Base-by-base conservation (phyloP, 2,797 vertebrate genomes). In the Hippocampus kuda region DNA sequence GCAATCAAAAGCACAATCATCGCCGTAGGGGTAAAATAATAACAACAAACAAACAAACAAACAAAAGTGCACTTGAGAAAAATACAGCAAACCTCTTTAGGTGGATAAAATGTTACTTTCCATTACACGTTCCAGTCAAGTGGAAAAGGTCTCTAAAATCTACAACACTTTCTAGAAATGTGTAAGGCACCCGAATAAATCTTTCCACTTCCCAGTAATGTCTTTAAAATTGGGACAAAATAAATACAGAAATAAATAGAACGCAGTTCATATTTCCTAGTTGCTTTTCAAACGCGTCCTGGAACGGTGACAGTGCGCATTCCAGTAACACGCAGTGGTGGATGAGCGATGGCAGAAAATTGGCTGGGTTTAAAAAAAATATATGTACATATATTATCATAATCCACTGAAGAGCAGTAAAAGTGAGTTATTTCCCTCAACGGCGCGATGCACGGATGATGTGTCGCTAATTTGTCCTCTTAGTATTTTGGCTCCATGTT, bases 1-100 rank as follows among this genome's bases (percentile, higher is more conserved):
- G 90, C 84, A 73, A 94, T 22, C 75, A 85, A 88, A 87, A 95
- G 88, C 90, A 90, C 90, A 79, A 95, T 88, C 96, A 98, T 98
- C 85, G 93, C 94, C 93, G 90, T 70, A 22, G 22, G 9, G 51
- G 2, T n/a, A n/a, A 3, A n/a, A 53, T n/a, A 53, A 18, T 18
- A 1, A 4, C 5, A 49, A 49, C 5, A 49, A 49, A 2, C 16
- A 60, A 60, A 8, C 0, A 71, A 75, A 77, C n/a, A n/a, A n/a
- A n/a, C n/a, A n/a, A 78, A 90, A 88, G 87, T 86, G 85, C 88
- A 90, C 90, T 51, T 51, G 18, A 20, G 49, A 7, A 51, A 51
- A 76, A 81, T 75, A 74, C 18, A 74, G 66, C 54, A 77, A 49
- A 68, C 68, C 80, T 68, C 74, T 75, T 68, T 70, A 76, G 65